These are phyloP conservation scores for Eulemur mongoz DNA, from an alignment of 2,797 vertebrate species.

Conservation along the genomic window DNA sequence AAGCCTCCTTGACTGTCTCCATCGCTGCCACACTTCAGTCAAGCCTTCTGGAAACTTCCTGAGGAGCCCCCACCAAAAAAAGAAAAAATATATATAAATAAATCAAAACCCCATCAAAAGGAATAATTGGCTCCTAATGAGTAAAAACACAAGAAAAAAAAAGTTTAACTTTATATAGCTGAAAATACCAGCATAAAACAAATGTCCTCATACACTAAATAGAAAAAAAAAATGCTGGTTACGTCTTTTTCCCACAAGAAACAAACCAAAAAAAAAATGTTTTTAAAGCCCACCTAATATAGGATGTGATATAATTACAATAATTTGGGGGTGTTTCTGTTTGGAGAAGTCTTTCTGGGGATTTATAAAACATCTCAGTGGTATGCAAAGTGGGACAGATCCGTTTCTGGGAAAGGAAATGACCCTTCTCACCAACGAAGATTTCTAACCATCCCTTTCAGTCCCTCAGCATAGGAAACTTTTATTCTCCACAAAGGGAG, in stretches of 20 bases:
- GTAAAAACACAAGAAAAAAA: background rate
- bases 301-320: background rate
- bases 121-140: background rate
- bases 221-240: background rate
- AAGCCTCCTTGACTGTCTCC: background rate
- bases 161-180: background rate
- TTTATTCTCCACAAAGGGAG: constrained; percentile 48
- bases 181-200: background rate
- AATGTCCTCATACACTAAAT: background rate
- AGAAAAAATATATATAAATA: background rate
- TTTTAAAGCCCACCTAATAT: background rate
- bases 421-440: background rate
- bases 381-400: background rate
- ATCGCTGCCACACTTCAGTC: background rate
- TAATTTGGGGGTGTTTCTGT: background rate
- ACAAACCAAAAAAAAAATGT: background rate
- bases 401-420: background rate
- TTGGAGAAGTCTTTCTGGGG: background rate
- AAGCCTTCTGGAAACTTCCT: constrained; percentile 34
- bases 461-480: constrained; percentile 26
- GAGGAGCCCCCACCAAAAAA: background rate
- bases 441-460: background rate
- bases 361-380: background rate
- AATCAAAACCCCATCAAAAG: constrained; percentile 14
- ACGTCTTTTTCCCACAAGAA: background rate